A percentile compares a stretch with the other conserved stretches of the same genome.
Conservation (phyloP, 2,888 invertebrate species). For the Pharmacophagus antenor region DNA sequence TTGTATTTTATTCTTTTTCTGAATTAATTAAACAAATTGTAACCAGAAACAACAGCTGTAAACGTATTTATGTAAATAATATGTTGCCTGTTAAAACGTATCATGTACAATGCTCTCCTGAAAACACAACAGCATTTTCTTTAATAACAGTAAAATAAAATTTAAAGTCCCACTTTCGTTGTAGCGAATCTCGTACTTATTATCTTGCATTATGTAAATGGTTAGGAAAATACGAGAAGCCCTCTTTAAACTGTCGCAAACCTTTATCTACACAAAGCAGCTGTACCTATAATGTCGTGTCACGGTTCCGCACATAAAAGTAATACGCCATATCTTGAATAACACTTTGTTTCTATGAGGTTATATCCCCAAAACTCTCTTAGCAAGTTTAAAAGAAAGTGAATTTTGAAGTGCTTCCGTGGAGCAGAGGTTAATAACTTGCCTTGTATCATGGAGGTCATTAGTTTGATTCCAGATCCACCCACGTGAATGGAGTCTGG, state of each 20-base stretch:
- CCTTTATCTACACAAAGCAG: slow-evolving; percentile 65
- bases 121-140: slow-evolving; percentile 7
- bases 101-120: background rate
- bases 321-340: slow-evolving; percentile 12
- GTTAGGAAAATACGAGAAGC: slow-evolving; percentile 17
- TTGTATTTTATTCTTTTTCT: too few relatives aligned
- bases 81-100: background rate
- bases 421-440: too few relatives aligned
- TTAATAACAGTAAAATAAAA: slow-evolving; percentile 24
- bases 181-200: slow-evolving; percentile 16
- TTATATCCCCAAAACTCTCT: background rate
- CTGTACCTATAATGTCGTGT: slow-evolving; percentile 43
- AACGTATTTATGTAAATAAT: too few relatives aligned
- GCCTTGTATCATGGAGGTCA: too few relatives aligned
- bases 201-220: slow-evolving; percentile 29
- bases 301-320: slow-evolving; percentile 17
- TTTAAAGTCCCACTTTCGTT: slow-evolving; percentile 7
- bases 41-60: too few relatives aligned
- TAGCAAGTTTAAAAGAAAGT: slow-evolving; percentile 2
- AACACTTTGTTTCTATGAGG: slow-evolving; percentile 14
- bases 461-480: too few relatives aligned
- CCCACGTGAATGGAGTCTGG: too few relatives aligned
- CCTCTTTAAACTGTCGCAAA: slow-evolving; percentile 57
- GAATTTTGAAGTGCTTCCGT: too few relatives aligned
- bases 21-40: too few relatives aligned